These are phyloP conservation scores for Piaya cayana DNA, from an alignment of 2,113 vertebrate species.

Conservation along the genomic window DNA sequence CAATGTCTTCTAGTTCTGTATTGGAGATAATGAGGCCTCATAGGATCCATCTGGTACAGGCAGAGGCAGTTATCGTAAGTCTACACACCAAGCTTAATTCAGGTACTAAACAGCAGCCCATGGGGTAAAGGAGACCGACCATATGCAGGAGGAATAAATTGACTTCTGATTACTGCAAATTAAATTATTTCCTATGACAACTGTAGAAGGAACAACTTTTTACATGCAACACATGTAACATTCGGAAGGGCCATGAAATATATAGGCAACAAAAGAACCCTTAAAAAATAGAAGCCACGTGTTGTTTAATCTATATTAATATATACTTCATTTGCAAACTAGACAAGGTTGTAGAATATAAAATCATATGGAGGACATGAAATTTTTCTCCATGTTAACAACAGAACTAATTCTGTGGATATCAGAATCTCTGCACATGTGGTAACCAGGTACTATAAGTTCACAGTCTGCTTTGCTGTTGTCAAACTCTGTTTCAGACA, in stretches of 20 bases:
- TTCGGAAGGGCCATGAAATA: background rate
- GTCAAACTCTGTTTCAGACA: background rate
- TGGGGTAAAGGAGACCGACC: background rate
- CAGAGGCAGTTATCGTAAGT: background rate
- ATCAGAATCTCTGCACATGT: background rate
- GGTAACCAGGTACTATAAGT: background rate
- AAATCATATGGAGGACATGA: background rate
- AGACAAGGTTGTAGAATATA: background rate
- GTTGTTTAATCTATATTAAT: background rate
- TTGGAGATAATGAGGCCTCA: background rate
- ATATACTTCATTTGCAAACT: background rate
- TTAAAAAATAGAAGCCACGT: background rate
- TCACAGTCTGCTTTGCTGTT: background rate
- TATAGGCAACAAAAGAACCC: background rate
- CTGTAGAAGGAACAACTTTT: background rate
- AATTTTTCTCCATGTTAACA: background rate
- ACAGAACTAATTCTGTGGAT: background rate
- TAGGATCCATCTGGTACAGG: background rate
- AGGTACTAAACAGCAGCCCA: fast-evolving
- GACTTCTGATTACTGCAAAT: background rate
- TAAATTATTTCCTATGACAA: background rate
- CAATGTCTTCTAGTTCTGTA: background rate
- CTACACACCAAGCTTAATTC: background rate
- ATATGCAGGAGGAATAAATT: background rate
- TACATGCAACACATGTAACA: background rate